A percentile compares a stretch with the other conserved stretches of the same genome.
These are phyloP conservation scores for Lagopus muta DNA, from an alignment of 2,113 vertebrate genomes.

Conservation along the genomic window DNA sequence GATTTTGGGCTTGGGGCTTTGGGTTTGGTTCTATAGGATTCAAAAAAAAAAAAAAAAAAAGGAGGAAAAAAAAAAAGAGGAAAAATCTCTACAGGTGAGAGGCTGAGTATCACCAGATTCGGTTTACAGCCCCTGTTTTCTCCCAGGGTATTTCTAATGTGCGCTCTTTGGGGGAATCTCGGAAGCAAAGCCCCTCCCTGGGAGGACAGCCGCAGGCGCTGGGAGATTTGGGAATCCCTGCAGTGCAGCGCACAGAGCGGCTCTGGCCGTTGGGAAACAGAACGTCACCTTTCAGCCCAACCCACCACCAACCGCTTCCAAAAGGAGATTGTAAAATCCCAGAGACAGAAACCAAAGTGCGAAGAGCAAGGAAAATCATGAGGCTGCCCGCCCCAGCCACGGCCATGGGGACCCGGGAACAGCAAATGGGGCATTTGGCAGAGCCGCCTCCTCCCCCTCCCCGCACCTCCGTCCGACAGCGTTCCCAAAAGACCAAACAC, in stretches of 20 bases:
- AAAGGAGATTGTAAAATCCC: neutral
- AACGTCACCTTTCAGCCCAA: neutral
- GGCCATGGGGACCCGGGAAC: rapidly evolving
- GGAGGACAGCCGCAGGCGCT: neutral
- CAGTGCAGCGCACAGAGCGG: neutral
- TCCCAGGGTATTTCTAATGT: neutral
- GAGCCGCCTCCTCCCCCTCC: neutral
- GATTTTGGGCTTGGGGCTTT: neutral
- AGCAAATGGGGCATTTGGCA: neutral
- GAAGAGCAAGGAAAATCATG: neutral
- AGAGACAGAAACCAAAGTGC: rapidly evolving
- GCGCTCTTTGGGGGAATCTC: neutral
- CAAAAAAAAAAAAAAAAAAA: too few relatives aligned
- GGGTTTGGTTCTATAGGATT: too few relatives aligned
- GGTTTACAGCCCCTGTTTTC: neutral
- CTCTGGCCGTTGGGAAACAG: neutral
- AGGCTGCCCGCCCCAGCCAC: neutral
- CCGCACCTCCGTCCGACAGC: conserved; percentile 38
- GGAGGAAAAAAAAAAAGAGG: neutral
- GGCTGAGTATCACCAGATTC: neutral
- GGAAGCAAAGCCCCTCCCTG: neutral
- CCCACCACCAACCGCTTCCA: neutral
- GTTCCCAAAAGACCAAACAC: conserved; percentile 72
- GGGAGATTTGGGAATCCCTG: neutral
- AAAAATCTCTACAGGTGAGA: neutral